Conservation (phyloP, 2,113 vertebrate genomes). For the Narcine bancroftii region DNA sequence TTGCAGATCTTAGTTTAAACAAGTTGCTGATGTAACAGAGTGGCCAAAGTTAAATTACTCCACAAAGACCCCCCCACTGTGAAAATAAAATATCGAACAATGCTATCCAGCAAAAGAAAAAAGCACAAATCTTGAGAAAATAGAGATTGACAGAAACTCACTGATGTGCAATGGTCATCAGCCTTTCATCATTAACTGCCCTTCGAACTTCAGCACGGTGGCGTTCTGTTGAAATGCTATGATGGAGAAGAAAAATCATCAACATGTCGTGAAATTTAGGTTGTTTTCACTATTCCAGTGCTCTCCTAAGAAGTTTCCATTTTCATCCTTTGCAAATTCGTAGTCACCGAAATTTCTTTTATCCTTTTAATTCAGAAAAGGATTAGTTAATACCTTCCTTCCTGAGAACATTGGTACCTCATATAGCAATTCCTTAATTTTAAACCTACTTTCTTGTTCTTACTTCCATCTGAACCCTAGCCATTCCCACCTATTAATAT, state of each 20-base stretch:
- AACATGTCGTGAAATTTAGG: background rate
- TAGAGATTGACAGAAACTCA: constrained; percentile 54
- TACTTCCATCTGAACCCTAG: too few relatives aligned
- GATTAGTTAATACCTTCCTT: too few relatives aligned
- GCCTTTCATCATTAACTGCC: constrained; percentile 93
- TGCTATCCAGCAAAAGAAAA: background rate
- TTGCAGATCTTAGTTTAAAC: background rate
- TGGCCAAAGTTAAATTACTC: background rate
- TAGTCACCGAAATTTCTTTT: too few relatives aligned
- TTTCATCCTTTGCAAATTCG: background rate
- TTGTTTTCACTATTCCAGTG: background rate
- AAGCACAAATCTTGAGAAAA: background rate
- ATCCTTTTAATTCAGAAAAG: too few relatives aligned
- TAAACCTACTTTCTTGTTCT: too few relatives aligned
- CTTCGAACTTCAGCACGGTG: constrained; percentile 94
- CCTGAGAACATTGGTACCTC: too few relatives aligned
- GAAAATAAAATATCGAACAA: too few relatives aligned
- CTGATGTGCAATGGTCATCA: constrained; percentile 96
- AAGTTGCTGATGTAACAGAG: background rate
- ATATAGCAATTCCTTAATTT: too few relatives aligned
- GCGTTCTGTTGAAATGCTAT: constrained; percentile 91
- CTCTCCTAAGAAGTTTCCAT: background rate
- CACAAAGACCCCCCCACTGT: background rate
- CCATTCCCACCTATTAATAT: too few relatives aligned
- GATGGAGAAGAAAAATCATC: constrained; percentile 38